These are phyloP conservation scores for Vulpes lagopus DNA, from an alignment of 2,113 vertebrate species.

Conservation along the genomic window DNA sequence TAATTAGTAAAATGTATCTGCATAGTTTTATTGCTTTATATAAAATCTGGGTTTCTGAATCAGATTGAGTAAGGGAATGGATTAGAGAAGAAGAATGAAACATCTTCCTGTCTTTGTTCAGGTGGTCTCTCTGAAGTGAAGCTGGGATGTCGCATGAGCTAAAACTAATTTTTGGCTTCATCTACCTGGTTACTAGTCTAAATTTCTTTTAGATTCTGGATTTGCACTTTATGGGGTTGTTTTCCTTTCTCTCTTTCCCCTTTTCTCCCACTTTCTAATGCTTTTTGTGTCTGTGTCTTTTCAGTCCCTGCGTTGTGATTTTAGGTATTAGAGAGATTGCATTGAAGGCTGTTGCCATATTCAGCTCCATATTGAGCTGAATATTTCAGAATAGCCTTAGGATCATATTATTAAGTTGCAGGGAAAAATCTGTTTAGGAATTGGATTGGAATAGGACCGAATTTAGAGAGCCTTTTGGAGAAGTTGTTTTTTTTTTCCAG, in stretches of 20 bases:
- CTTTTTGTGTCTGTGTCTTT: slow-evolving; percentile 9
- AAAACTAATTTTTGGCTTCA: background rate
- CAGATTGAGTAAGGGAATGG: background rate
- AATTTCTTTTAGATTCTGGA: background rate
- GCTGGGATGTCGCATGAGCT: background rate
- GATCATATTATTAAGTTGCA: background rate
- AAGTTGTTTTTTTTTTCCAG: background rate
- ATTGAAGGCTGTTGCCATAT: background rate
- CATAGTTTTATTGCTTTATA: background rate
- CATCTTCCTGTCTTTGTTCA: background rate
- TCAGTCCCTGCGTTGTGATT: background rate
- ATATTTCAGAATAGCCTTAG: background rate
- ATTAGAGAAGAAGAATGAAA: background rate
- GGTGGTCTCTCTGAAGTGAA: background rate
- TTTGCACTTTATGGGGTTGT: background rate
- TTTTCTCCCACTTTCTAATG: background rate
- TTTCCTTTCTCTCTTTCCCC: background rate
- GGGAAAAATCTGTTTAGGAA: background rate
- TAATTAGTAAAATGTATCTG: background rate
- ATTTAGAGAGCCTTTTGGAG: slow-evolving; percentile 24
- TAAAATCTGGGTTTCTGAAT: background rate
- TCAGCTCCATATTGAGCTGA: background rate
- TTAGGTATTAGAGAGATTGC: background rate
- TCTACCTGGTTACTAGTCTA: background rate
- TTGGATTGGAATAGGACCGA: background rate